Evolutionary conservation across 2,888 invertebrate species (phyloP).

Genomic region (Lymantria monacha): DNA sequence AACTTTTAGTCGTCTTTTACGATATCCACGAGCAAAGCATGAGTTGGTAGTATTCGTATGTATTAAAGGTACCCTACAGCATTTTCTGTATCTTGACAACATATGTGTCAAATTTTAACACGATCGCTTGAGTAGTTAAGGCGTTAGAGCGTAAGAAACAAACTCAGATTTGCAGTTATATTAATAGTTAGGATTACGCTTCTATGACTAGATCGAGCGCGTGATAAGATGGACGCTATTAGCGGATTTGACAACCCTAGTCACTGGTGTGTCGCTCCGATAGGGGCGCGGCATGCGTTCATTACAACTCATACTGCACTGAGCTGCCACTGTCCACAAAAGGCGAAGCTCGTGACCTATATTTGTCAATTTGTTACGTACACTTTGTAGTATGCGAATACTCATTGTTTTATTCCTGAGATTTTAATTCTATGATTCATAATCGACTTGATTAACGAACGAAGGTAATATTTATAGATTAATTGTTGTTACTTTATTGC

Average conservation of each 20-base stretch:
- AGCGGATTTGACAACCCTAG: constrained; percentile 17
- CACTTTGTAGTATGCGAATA: neutral
- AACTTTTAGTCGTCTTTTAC: too few species aligned
- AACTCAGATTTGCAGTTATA: too few species aligned
- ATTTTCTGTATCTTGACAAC: too few species aligned
- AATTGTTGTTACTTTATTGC: neutral
- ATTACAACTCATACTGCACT: constrained; percentile 24
- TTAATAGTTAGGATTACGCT: too few species aligned
- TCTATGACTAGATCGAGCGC: too few species aligned
- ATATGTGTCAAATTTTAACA: too few species aligned
- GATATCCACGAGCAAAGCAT: too few species aligned
- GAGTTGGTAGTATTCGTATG: too few species aligned
- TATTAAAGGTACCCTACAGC: too few species aligned
- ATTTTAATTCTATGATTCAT: constrained; percentile 1
- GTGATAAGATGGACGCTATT: too few species aligned
- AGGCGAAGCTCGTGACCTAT: constrained; percentile 32
- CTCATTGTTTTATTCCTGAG: constrained; percentile 13
- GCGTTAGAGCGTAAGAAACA: too few species aligned
- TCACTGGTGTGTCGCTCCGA: constrained; percentile 1
- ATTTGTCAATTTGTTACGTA: constrained; percentile 18
- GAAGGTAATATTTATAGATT: neutral
- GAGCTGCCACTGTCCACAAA: constrained; percentile 14
- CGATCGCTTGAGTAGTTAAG: too few species aligned
- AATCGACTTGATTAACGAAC: neutral
- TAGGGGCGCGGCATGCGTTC: constrained; percentile 28